These are phyloP conservation scores for Petrocephalus zakoni DNA, from an alignment of 2,113 vertebrate species.

Conservation along the genomic window DNA sequence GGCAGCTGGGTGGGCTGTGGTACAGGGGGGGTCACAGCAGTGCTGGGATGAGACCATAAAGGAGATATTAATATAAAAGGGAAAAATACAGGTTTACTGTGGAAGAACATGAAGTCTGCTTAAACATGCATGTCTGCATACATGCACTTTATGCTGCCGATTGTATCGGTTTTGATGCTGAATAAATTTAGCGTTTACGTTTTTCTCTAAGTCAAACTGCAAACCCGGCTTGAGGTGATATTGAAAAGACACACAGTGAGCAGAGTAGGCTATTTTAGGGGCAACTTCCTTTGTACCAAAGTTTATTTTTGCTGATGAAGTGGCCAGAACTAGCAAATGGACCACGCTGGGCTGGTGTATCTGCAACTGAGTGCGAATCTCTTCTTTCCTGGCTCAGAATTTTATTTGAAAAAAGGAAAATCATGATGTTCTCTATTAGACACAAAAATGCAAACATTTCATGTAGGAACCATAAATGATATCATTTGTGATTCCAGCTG, in stretches of 20 bases:
- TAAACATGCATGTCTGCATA: neutral
- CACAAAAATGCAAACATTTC: conserved; percentile 22
- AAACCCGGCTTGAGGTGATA: conserved; percentile 25
- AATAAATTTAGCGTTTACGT: neutral
- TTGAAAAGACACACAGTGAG: conserved; percentile 57
- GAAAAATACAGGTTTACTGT: neutral
- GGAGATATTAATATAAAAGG: neutral
- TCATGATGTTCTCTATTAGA: conserved; percentile 34
- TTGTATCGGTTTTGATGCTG: neutral
- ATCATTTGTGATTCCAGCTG: neutral
- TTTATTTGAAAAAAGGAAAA: conserved; percentile 41
- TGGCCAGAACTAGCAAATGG: conserved; percentile 60
- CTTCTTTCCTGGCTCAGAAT: conserved; percentile 51
- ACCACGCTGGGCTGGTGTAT: conserved; percentile 43
- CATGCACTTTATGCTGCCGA: neutral
- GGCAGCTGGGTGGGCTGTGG: conserved; percentile 41
- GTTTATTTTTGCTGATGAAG: conserved; percentile 58
- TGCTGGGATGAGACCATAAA: neutral
- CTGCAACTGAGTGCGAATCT: conserved; percentile 49
- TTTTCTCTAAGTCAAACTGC: neutral
- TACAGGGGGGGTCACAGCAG: conserved; percentile 30
- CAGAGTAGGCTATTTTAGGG: conserved; percentile 55
- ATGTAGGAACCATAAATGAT: conserved; percentile 1
- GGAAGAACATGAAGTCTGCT: neutral
- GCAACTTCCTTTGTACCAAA: conserved; percentile 58